Base-by-base conservation (phyloP, 2,888 invertebrate genomes). In the Pachycephus smyrnensis region DNA sequence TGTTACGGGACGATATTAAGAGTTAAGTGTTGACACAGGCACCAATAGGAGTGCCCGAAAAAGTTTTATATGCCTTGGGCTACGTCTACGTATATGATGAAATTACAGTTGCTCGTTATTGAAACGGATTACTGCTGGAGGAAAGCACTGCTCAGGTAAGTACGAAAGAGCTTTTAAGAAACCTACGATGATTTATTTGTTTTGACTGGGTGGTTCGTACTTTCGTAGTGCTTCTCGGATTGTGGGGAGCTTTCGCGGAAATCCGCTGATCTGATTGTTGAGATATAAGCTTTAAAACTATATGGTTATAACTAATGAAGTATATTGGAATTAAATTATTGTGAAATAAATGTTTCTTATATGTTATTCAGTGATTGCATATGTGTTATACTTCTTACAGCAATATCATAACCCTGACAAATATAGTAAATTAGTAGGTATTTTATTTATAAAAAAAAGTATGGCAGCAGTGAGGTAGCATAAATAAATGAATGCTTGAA, bases 121-220 rank as follows among this genome's bases (percentile, higher is more conserved):
- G 90, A 90, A 85, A 90, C 90, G 80, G 90, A 90, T 84, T 88
- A 90, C 82, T 88, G 90, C 79, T 90, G 90, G 90, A 88, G 89
- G 86, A 90, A 90, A 83, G 90, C 90, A 73, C 83, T 90, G 82
- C 86, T 90, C 82, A 90, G 90, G 90, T 90, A 82, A 90, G 80
- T 73, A 76, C 71, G 71, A 55, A 9, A 23, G 55, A 55, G 55
- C 55, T 55, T 55, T 55, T 55, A 55, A 55, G 55, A 55, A 55
- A 55, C 1, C 55, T 23, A 55, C 15, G 23, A 55, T 9, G 9
- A 55, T 55, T 55, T 55, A 9, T 23, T 23, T 55, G 9, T 35
- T 35, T 6, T 55, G 55, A 55, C 23, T 9, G 55, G 15, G 23
- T 23, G 55, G 23, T 23, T 55, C 23, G 23, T 55, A 55, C 55